phyloP scores from a whole-genome alignment of 2,888 invertebrate genomes.

The Parthenolecanium corni region DNA sequence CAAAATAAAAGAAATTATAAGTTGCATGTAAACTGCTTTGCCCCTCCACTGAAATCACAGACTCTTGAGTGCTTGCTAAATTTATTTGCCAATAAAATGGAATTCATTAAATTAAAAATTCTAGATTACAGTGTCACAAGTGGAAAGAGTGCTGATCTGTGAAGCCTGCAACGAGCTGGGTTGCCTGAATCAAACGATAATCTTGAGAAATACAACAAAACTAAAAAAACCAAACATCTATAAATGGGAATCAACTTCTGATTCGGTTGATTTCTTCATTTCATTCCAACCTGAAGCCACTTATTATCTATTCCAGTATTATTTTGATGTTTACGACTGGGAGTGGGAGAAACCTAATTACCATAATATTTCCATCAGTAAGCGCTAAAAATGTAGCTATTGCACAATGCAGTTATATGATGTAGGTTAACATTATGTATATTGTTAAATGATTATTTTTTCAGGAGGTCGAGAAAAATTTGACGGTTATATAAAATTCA shows the following conservation, averaged over 20 bases:
- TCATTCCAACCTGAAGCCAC: constrained; percentile 9
- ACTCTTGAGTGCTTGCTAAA: too few relatives aligned
- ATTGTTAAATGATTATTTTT: not conserved
- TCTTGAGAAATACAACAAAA: constrained; percentile 3
- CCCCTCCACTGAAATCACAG: too few relatives aligned
- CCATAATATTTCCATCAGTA: constrained; percentile 3
- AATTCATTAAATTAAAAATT: too few relatives aligned
- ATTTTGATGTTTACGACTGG: constrained; percentile 8
- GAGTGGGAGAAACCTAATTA: constrained; percentile 6
- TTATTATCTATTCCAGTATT: constrained; percentile 22
- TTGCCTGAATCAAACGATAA: not conserved
- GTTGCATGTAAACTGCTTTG: too few relatives aligned
- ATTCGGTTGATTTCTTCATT: constrained; percentile 19
- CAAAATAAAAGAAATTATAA: too few relatives aligned
- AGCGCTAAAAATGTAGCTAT: too few relatives aligned
- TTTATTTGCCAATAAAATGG: too few relatives aligned
- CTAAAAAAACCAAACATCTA: constrained; percentile 7
- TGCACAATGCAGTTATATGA: too few relatives aligned
- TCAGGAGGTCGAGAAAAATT: not conserved
- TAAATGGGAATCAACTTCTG: constrained; percentile 10
- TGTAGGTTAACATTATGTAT: too few relatives aligned
- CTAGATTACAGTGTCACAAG: too few relatives aligned
- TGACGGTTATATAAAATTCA: not conserved
- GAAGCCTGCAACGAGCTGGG: constrained; percentile 21
- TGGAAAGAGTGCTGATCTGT: not conserved